A percentile compares a stretch with the other conserved stretches of the same genome.
phyloP scores from a whole-genome alignment of 1,140 invertebrate species.

The Drosophila trapezifrons region DNA sequence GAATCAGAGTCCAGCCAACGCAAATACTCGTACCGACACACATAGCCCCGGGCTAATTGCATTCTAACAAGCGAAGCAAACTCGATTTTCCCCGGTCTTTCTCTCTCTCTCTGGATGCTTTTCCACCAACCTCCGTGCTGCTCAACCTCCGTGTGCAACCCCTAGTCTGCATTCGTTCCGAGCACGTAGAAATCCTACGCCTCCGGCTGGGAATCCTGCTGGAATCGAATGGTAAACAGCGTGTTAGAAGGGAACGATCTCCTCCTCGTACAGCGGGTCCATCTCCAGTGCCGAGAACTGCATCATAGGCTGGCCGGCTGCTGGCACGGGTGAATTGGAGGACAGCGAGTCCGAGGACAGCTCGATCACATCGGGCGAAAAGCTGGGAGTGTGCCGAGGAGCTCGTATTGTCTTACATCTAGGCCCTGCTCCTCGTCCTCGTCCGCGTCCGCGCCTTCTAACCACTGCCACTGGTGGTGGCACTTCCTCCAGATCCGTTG shows the following conservation, averaged over 20 bases:
- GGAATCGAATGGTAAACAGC: background rate
- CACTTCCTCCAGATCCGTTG: conserved; percentile 59
- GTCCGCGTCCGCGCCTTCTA: conserved; percentile 19
- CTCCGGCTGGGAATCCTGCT: conserved; percentile 17
- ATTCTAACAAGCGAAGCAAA: conserved; percentile 80
- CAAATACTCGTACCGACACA: conserved; percentile 44
- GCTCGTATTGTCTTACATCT: background rate
- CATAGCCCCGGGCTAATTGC: conserved; percentile 77
- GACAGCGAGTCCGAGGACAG: conserved; percentile 67
- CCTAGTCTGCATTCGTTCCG: conserved; percentile 65
- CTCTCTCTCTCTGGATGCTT: background rate
- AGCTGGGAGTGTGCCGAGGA: background rate
- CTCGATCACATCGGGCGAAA: conserved; percentile 62
- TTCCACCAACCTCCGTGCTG: background rate
- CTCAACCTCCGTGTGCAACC: conserved; percentile 43
- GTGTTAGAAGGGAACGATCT: conserved; percentile 62
- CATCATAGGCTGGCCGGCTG: background rate
- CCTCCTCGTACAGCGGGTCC: conserved; percentile 72
- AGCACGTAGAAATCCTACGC: conserved; percentile 53
- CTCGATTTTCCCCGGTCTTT: conserved; percentile 64
- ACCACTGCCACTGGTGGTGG: background rate
- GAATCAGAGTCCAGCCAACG: conserved; percentile 51
- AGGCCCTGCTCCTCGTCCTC: conserved; percentile 2
- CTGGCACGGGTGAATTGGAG: conserved; percentile 23
- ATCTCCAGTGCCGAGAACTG: conserved; percentile 39